A percentile compares a stretch with the other conserved stretches of the same genome.
Conservation (phyloP, 2,888 invertebrate species). For the Trichacis sp. region DNA sequence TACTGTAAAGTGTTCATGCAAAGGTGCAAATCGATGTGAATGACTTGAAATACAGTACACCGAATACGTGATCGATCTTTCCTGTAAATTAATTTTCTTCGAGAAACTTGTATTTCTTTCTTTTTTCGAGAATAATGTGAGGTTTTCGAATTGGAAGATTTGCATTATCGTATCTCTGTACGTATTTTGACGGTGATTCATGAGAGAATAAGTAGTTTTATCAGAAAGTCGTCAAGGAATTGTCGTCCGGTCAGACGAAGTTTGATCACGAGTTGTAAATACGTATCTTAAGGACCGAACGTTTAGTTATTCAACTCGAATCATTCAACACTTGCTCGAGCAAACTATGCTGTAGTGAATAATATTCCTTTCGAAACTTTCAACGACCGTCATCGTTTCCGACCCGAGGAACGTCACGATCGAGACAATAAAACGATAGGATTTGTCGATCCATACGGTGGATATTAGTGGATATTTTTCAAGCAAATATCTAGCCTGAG, state of each 20-base stretch:
- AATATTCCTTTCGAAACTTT: slow-evolving; percentile 19
- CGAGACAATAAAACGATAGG: not conserved
- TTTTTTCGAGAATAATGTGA: too few species aligned
- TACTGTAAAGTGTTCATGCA: slow-evolving; percentile 33
- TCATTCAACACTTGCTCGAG: slow-evolving; percentile 37
- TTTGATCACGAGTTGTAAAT: slow-evolving; percentile 35
- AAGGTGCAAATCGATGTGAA: slow-evolving; percentile 26
- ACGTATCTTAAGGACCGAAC: slow-evolving; percentile 38
- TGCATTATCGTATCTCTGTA: slow-evolving; percentile 7
- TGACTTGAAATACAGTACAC: slow-evolving; percentile 17
- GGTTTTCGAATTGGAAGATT: too few species aligned
- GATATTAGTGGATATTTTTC: too few species aligned
- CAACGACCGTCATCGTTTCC: slow-evolving; percentile 6
- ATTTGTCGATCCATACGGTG: too few species aligned
- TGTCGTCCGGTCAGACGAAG: slow-evolving; percentile 26
- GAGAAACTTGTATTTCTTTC: too few species aligned
- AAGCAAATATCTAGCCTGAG: too few species aligned
- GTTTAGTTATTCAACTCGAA: slow-evolving; percentile 34
- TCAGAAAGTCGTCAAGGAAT: slow-evolving; percentile 39
- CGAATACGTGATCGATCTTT: slow-evolving; percentile 6
- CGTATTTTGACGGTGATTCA: slow-evolving; percentile 16
- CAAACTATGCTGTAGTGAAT: too few species aligned
- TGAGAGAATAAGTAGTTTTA: slow-evolving; percentile 29
- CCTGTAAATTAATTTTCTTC: too few species aligned
- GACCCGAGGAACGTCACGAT: not conserved